Base-by-base conservation (phyloP, 2,888 invertebrate genomes). In the Agonopterix alstromeriana region DNA sequence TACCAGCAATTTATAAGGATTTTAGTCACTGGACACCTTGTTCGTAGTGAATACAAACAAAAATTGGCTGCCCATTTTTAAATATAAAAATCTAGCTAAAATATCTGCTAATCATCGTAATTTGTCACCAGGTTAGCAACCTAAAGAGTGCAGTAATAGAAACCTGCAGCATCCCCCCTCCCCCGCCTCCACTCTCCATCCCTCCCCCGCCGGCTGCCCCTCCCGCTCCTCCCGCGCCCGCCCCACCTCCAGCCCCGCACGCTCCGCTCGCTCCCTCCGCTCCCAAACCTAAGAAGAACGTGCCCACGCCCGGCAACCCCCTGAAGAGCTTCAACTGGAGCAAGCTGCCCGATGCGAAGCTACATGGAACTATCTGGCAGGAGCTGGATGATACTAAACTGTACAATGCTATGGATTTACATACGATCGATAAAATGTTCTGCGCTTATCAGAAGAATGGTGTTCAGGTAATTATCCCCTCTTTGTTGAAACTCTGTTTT, bases 301-400 rank as follows among this genome's bases (percentile, higher is more conserved):
- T 97, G 50, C 99, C 99, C 9, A 95, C 96, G 62, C 96, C 98
- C 0, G 92, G 95, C 4, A 96, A 96, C 78, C 97, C 98, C 0
- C 85, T 99, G 48, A 98, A 98, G 80, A 97, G 97, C 48, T 97
- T 99, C 89, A 99, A 99, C 87, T 99, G 99, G 99, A 95, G 96
- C 47, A 98, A 97, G 75, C 89, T 98, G 52, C 97, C 98, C 0
- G 97, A 98, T 61, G 92, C 94, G 41, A 97, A 97, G 73, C 90
- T 98, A 1, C 93, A 94, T 58, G 98, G 98, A 8, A 98, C 98
- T 0, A 94, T 99, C 53, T 99, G 98, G 98, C 95, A 94, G 58
- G 97, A 97, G 69, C 74, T 99, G 47, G 98, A 98, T 63, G 98
- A 99, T 67, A 93, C 95, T 0, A 97, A 97, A 76, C 86, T 98